These are phyloP conservation scores for Hippocampus zosterae DNA, from an alignment of 2,113 vertebrate species.

Conservation along the genomic window DNA sequence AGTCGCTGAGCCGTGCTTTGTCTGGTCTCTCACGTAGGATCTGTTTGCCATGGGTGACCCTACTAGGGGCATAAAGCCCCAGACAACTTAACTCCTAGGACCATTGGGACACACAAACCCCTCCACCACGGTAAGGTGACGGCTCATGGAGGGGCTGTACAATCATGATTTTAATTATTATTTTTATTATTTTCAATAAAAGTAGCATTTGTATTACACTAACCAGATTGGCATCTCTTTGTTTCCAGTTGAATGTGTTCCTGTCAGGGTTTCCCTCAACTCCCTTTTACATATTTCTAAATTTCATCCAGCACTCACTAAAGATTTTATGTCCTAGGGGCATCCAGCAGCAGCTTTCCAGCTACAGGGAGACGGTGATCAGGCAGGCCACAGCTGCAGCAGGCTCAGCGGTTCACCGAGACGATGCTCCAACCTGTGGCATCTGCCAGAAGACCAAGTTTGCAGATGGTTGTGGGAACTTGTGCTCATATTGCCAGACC, in stretches of 20 bases:
- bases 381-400: conserved; percentile 71
- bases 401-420: conserved; percentile 81
- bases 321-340: conserved; percentile 70
- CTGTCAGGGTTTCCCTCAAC: neutral
- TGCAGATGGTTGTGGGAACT: conserved; percentile 93
- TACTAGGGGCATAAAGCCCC: too few relatives aligned
- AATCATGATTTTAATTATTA: too few relatives aligned
- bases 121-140: too few relatives aligned
- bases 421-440: conserved; percentile 94
- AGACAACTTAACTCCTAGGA: too few relatives aligned
- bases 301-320: neutral
- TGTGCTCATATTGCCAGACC: conserved; percentile 97
- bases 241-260: neutral
- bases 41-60: too few relatives aligned
- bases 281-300: neutral
- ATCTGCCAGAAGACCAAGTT: conserved; percentile 99
- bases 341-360: conserved; percentile 95
- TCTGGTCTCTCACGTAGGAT: too few relatives aligned
- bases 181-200: neutral
- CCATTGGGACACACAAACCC: too few relatives aligned
- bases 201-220: neutral
- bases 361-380: conserved; percentile 96
- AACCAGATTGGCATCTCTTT: neutral
- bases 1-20: too few relatives aligned
- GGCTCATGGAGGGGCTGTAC: too few relatives aligned